phyloP scores from a whole-genome alignment of 2,113 vertebrate genomes.

The Scomber colias region DNA sequence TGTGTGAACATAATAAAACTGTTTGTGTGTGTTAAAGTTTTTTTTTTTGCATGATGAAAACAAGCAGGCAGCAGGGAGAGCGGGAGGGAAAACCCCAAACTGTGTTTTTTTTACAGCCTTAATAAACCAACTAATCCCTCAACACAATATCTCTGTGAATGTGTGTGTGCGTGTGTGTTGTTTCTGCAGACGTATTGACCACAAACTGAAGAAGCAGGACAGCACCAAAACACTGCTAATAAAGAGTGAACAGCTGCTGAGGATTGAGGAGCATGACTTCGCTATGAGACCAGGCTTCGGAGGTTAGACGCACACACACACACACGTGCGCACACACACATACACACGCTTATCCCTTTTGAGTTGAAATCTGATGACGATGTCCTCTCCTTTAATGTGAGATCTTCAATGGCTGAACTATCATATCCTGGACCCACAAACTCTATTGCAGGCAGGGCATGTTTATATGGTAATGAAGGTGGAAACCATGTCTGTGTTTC shows the following conservation, averaged over 20 bases:
- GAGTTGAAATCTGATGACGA: no score
- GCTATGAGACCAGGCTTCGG: constrained; percentile 93
- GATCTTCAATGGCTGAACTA: no score
- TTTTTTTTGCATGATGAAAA: constrained; percentile 9
- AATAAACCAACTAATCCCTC: constrained; percentile 32
- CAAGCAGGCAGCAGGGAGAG: not conserved
- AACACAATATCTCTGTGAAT: constrained; percentile 12
- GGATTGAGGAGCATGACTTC: constrained; percentile 93
- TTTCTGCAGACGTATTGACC: constrained; percentile 85
- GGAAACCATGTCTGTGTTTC: no score
- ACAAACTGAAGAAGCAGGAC: constrained; percentile 89
- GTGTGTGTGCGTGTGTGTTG: constrained; percentile 32
- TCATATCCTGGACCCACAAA: no score
- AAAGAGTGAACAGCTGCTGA: constrained; percentile 90
- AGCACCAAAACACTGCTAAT: constrained; percentile 89
- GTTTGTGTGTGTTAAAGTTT: constrained; percentile 3
- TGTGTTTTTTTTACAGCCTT: constrained; percentile 31
- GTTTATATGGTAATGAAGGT: no score
- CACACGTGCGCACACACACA: constrained; percentile 21
- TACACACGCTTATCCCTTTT: not conserved
- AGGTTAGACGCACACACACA: constrained; percentile 81
- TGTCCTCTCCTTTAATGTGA: no score
- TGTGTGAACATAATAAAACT: not conserved
- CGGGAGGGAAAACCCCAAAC: constrained; percentile 18
- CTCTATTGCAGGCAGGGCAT: no score